Evolutionary conservation across 2,888 invertebrate genomes (phyloP).

Genomic region (Neoaliturus tenellus): DNA sequence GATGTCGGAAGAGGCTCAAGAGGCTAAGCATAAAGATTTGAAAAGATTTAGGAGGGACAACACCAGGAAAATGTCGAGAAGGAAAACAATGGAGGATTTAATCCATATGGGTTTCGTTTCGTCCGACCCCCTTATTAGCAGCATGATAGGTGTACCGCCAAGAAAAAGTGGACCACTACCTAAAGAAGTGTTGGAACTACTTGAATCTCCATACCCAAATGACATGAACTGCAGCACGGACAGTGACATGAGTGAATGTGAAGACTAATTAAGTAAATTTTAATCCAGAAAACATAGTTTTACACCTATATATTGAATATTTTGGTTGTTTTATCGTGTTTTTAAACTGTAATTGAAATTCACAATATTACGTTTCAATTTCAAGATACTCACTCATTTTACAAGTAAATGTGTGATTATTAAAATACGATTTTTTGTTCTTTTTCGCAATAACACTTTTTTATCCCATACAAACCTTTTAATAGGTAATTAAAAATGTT

Average conservation of each 20-base stretch:
- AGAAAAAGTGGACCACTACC: neutral
- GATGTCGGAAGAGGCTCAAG: conserved; percentile 12
- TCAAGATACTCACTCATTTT: neutral
- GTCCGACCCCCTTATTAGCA: neutral
- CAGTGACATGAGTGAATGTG: neutral
- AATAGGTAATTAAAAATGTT: neutral
- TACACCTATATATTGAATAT: neutral
- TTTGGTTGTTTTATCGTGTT: no score
- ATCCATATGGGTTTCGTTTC: neutral
- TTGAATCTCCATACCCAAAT: neutral
- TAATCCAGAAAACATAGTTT: neutral
- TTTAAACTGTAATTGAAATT: no score
- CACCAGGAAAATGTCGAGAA: conserved; percentile 12
- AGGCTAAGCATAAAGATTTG: neutral
- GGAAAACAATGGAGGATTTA: neutral
- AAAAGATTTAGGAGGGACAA: neutral
- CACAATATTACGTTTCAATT: neutral
- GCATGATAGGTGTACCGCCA: neutral
- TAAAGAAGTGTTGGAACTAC: neutral
- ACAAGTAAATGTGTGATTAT: neutral
- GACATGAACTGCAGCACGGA: neutral
- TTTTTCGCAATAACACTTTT: neutral
- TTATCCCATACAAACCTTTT: neutral
- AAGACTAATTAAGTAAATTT: neutral
- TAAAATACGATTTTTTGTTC: neutral